Percentiles rank a stretch among this genome's conserved stretches.
Evolutionary conservation across 2,113 vertebrate species (phyloP).

Genomic region (Pristiophorus japonicus): DNA sequence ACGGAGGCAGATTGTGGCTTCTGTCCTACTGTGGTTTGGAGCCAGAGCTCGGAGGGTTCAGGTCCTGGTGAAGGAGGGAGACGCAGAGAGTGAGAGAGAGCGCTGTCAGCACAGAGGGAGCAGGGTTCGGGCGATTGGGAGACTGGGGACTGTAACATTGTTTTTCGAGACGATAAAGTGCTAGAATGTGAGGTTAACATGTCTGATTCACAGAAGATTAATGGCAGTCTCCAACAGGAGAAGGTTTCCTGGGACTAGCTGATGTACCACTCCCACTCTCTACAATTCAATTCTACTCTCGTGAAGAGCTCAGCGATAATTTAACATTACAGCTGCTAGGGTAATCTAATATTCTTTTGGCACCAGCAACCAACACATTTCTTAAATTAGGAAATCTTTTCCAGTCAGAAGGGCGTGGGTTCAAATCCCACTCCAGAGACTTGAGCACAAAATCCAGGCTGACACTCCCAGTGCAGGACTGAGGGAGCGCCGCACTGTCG

Average conservation of each 20-base stretch:
- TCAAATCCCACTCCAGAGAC: background rate
- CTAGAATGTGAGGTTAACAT: background rate
- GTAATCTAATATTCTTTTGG: background rate
- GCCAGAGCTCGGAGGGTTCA: background rate
- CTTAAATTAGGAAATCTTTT: background rate
- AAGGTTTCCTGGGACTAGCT: background rate
- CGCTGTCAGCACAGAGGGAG: background rate
- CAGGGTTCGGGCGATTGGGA: background rate
- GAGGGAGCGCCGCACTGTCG: background rate
- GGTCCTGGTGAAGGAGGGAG: background rate
- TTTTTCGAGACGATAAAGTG: background rate
- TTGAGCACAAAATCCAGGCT: too few species aligned
- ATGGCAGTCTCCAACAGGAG: background rate
- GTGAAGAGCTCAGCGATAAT: background rate
- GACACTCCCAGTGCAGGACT: background rate
- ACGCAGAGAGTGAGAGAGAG: background rate
- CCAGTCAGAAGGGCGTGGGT: background rate
- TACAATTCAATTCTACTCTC: background rate
- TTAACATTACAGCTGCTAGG: background rate
- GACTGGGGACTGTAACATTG: background rate
- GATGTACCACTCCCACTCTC: background rate
- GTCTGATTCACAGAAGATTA: background rate
- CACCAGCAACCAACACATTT: background rate
- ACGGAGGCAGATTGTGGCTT: background rate
- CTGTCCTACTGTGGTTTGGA: background rate